Percentiles rank a stretch among this genome's conserved stretches.
phyloP scores from a whole-genome alignment of 2,888 invertebrate genomes.

The Sepioteuthis lessoniana region DNA sequence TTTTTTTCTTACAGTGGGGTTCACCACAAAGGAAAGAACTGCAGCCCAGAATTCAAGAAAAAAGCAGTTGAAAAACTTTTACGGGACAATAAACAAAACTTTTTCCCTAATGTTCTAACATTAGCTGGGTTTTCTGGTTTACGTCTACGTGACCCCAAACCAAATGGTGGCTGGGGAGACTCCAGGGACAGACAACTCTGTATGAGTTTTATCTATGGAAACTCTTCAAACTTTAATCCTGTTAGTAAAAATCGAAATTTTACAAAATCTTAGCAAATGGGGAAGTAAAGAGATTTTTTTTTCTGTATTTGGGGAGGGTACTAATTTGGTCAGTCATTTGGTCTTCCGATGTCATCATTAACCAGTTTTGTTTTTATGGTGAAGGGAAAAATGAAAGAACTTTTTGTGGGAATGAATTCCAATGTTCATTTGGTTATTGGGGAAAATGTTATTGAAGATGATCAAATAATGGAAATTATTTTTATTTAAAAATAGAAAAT shows the following conservation, averaged over 20 bases:
- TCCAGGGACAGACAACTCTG: constrained; percentile 88
- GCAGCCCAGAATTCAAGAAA: constrained; percentile 70
- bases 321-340: background rate
- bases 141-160: constrained; percentile 70
- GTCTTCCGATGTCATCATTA: background rate
- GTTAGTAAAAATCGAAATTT: constrained; percentile 39
- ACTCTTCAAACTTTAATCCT: constrained; percentile 34
- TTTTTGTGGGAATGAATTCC: background rate
- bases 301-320: background rate
- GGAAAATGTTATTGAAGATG: background rate
- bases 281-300: background rate
- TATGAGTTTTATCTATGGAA: constrained; percentile 69
- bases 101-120: constrained; percentile 76
- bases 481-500: background rate
- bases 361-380: background rate
- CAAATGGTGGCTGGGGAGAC: constrained; percentile 98
- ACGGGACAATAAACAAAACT: constrained; percentile 72
- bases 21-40: constrained; percentile 87
- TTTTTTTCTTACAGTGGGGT: constrained; percentile 84
- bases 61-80: constrained; percentile 72
- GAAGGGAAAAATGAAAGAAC: background rate
- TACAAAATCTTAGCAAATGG: constrained; percentile 38
- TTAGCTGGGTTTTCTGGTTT: constrained; percentile 79
- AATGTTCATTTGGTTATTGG: background rate
- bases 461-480: constrained; percentile 9